Evolutionary conservation across 2,888 invertebrate species (phyloP).

Genomic region (Oasisia sp.): DNA sequence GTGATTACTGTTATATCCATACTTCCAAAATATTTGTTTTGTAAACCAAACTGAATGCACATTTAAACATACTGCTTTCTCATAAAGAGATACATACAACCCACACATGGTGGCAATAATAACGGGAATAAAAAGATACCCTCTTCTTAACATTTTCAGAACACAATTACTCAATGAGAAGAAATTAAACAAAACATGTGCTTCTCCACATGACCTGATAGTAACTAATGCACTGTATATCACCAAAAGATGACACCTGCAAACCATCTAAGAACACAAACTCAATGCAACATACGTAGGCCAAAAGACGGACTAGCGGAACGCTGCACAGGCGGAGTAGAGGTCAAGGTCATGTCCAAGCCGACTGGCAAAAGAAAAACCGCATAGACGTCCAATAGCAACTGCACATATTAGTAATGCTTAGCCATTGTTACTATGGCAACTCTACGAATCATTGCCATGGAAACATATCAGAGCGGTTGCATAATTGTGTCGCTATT

Average conservation of each 20-base stretch:
- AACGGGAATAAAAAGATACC: neutral
- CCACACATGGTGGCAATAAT: neutral
- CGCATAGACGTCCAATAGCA: neutral
- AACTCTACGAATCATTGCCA: neutral
- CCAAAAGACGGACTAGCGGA: neutral
- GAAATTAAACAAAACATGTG: neutral
- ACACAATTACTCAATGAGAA: neutral
- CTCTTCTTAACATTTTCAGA: neutral
- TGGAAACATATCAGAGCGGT: neutral
- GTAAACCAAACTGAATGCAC: too few species aligned
- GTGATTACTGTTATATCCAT: neutral
- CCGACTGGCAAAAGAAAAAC: neutral
- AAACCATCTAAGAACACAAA: neutral
- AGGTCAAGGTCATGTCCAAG: slow-evolving; percentile 5
- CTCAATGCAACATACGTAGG: neutral
- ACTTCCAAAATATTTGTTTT: neutral
- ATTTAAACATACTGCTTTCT: too few species aligned
- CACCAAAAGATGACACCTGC: neutral
- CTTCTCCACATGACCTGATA: neutral
- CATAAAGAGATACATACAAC: too few species aligned
- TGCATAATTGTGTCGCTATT: neutral
- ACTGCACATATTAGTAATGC: neutral
- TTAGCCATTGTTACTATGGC: neutral
- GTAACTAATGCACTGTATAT: neutral
- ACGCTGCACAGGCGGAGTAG: neutral